A percentile compares a stretch with the other conserved stretches of the same genome.
Evolutionary conservation across 2,888 invertebrate genomes (phyloP).

Genomic region (Andrena fulva): DNA sequence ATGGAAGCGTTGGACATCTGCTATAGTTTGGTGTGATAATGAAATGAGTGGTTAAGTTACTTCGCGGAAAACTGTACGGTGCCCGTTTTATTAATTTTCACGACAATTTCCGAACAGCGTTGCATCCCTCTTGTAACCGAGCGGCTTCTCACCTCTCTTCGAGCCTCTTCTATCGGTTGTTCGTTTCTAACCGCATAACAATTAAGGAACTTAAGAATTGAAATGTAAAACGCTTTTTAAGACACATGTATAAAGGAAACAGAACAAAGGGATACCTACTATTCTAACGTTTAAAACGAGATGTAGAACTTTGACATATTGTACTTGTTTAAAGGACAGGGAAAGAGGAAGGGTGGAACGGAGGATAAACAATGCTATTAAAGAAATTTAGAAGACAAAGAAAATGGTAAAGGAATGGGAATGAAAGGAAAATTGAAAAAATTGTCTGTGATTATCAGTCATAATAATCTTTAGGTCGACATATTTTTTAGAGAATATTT

Average conservation of each 20-base stretch:
- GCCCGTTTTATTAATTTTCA: slow-evolving; percentile 51
- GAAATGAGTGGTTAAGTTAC: slow-evolving; percentile 61
- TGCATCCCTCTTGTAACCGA: slow-evolving; percentile 43
- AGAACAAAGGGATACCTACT: slow-evolving; percentile 65
- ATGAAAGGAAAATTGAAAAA: slow-evolving; percentile 75
- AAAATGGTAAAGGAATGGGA: slow-evolving; percentile 28
- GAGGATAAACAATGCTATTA: slow-evolving; percentile 62
- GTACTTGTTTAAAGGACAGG: slow-evolving; percentile 69
- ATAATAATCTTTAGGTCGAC: slow-evolving; percentile 84
- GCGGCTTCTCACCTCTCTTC: slow-evolving; percentile 53
- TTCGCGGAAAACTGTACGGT: slow-evolving; percentile 57
- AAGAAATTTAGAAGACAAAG: slow-evolving; percentile 51
- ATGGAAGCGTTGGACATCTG: slow-evolving; percentile 49
- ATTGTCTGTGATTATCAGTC: slow-evolving; percentile 85
- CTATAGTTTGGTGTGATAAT: slow-evolving; percentile 59
- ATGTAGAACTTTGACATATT: slow-evolving; percentile 74
- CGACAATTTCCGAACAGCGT: slow-evolving; percentile 61
- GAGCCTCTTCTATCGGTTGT: slow-evolving; percentile 46
- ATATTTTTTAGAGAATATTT: slow-evolving; percentile 84
- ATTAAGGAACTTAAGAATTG: slow-evolving; percentile 54
- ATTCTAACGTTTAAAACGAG: slow-evolving; percentile 76
- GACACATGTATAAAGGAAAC: slow-evolving; percentile 70
- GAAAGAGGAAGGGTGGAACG: slow-evolving; percentile 44
- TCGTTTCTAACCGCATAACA: slow-evolving; percentile 40
- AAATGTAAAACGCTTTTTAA: slow-evolving; percentile 72